These are phyloP conservation scores for Oryzaephilus surinamensis DNA, from an alignment of 1,140 invertebrate species.

Conservation along the genomic window DNA sequence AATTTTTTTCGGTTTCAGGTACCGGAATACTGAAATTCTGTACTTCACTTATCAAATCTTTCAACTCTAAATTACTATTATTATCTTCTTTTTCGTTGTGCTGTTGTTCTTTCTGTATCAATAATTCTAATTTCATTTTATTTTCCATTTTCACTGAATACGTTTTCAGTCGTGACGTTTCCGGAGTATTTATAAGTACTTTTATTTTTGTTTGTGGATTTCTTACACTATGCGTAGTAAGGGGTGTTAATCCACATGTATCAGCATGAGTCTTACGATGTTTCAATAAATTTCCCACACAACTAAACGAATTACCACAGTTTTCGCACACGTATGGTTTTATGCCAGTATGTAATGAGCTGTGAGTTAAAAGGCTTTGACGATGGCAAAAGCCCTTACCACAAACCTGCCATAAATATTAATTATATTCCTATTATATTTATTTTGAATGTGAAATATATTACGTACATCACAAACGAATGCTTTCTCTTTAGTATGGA, in stretches of 20 bases:
- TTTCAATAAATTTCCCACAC: constrained; percentile 36
- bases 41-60: too few relatives aligned
- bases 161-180: constrained; percentile 16
- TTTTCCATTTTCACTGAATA: too few relatives aligned
- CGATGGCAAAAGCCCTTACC: constrained; percentile 42
- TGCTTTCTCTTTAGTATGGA: constrained; percentile 40
- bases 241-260: constrained; percentile 31
- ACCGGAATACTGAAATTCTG: too few relatives aligned
- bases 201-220: constrained; percentile 22
- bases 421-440: background rate
- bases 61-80: too few relatives aligned
- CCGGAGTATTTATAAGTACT: constrained; percentile 24
- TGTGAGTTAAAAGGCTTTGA: constrained; percentile 40
- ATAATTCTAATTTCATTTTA: too few relatives aligned
- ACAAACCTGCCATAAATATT: constrained; percentile 34
- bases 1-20: too few relatives aligned
- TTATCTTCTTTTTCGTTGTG: too few relatives aligned
- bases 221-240: constrained; percentile 22
- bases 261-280: constrained; percentile 35
- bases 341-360: constrained; percentile 41
- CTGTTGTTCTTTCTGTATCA: too few relatives aligned
- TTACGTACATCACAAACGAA: constrained; percentile 40
- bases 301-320: constrained; percentile 36
- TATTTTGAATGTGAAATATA: background rate
- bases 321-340: constrained; percentile 37